Conservation (phyloP, 2,797 vertebrate genomes). For the Manis pentadactyla region DNA sequence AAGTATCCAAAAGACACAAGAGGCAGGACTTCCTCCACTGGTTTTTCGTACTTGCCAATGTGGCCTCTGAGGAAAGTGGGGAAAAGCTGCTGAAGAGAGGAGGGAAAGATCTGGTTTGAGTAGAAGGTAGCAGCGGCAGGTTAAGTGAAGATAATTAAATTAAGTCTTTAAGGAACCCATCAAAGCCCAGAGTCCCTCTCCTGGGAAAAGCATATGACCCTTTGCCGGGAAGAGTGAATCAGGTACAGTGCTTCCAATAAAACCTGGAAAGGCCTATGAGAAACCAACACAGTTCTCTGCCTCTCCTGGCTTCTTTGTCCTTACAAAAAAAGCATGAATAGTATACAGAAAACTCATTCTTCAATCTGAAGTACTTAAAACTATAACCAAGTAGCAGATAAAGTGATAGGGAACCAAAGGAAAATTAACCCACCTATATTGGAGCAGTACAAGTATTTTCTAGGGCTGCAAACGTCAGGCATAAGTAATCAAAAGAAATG, state of each 20-base stretch:
- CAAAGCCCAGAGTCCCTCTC: not conserved
- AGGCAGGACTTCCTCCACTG: not conserved
- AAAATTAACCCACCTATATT: not conserved
- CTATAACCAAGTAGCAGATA: not conserved
- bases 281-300: not conserved
- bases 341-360: not conserved
- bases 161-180: not conserved
- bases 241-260: not conserved
- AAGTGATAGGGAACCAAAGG: not conserved
- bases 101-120: not conserved
- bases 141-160: not conserved
- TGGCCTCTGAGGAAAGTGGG: not conserved
- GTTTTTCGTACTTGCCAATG: not conserved
- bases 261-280: not conserved
- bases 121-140: not conserved
- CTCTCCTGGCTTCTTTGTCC: not conserved
- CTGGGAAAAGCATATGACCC: not conserved
- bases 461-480: not conserved
- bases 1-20: not conserved
- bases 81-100: not conserved
- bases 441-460: not conserved
- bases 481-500: constrained; percentile 7
- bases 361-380: not conserved
- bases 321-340: not conserved
- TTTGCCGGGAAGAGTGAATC: not conserved